Conservation (phyloP, 2,888 invertebrate species). For the Criorhina ranunculi region DNA sequence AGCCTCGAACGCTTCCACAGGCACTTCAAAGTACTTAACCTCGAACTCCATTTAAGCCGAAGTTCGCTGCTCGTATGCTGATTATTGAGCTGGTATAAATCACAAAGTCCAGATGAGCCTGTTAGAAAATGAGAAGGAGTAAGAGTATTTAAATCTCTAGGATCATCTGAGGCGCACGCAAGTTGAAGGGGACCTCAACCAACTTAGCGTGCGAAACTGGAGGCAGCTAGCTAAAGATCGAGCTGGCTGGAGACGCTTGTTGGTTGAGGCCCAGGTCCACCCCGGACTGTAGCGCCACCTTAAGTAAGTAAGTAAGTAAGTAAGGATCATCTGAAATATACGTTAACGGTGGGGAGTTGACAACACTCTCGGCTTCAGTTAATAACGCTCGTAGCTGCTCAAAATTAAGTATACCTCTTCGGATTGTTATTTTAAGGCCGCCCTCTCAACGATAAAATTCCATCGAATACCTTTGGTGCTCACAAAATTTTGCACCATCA, state of each 20-base stretch:
- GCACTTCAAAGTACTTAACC: constrained; percentile 4
- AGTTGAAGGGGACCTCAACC: too few species aligned
- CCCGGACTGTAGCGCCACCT: too few species aligned
- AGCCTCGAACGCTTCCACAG: constrained; percentile 17
- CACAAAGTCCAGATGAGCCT: background rate
- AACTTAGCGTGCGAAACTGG: too few species aligned
- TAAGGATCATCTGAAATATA: background rate
- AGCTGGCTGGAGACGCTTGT: too few species aligned
- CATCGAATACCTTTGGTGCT: constrained; percentile 2
- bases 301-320: too few species aligned
- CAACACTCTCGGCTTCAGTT: constrained; percentile 3
- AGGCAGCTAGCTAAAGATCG: too few species aligned
- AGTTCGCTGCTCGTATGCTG: background rate
- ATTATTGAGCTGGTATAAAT: background rate
- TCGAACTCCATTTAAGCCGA: background rate
- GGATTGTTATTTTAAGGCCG: constrained; percentile 62
- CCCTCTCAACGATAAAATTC: constrained; percentile 29
- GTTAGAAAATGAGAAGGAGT: constrained; percentile 17
- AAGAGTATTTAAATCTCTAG: constrained; percentile 6
- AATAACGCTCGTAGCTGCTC: constrained; percentile 10
- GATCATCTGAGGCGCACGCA: background rate
- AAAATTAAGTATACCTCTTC: constrained; percentile 2
- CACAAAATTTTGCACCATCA: constrained; percentile 16
- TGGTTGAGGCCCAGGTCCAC: too few species aligned
- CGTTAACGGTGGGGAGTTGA: background rate